A percentile compares a stretch with the other conserved stretches of the same genome.
These are phyloP conservation scores for Ornithoptera alexandrae DNA, from an alignment of 2,888 invertebrate species.

Conservation along the genomic window DNA sequence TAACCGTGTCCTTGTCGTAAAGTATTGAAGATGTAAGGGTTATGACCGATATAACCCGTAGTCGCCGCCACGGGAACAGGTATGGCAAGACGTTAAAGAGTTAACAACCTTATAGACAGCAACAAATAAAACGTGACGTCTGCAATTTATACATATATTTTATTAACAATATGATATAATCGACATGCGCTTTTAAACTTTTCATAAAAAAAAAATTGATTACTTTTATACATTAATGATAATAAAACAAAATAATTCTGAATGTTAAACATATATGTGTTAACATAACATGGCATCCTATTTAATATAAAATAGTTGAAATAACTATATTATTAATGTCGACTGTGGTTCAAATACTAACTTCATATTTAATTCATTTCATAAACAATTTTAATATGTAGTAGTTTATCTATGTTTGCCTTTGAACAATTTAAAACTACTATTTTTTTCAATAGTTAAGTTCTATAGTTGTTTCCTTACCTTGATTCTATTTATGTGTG, in stretches of 20 bases:
- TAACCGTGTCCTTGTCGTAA: too few species aligned
- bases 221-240: constrained; percentile 64
- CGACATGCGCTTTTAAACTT: constrained; percentile 73
- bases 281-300: constrained; percentile 46
- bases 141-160: constrained; percentile 78
- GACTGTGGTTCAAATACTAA: constrained; percentile 34
- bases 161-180: constrained; percentile 79
- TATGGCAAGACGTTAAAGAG: too few species aligned
- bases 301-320: constrained; percentile 41
- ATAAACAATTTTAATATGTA: constrained; percentile 24
- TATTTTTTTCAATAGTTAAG: too few species aligned
- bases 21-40: too few species aligned
- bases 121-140: constrained; percentile 39
- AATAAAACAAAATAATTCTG: constrained; percentile 42
- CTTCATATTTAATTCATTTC: constrained; percentile 19
- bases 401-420: constrained; percentile 30
- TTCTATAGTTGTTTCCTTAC: too few species aligned
- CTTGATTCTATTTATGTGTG: too few species aligned
- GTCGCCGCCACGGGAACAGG: too few species aligned
- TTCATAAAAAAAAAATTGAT: constrained; percentile 52
- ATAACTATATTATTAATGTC: constrained; percentile 34
- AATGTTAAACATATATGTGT: constrained; percentile 38
- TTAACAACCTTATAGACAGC: neutral
- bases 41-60: too few species aligned
- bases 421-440: too few species aligned